Evolutionary conservation across 2,888 invertebrate genomes (phyloP), one percentile per base, ranked within the genome.

Genomic region (Drosophila yooni): DNA sequence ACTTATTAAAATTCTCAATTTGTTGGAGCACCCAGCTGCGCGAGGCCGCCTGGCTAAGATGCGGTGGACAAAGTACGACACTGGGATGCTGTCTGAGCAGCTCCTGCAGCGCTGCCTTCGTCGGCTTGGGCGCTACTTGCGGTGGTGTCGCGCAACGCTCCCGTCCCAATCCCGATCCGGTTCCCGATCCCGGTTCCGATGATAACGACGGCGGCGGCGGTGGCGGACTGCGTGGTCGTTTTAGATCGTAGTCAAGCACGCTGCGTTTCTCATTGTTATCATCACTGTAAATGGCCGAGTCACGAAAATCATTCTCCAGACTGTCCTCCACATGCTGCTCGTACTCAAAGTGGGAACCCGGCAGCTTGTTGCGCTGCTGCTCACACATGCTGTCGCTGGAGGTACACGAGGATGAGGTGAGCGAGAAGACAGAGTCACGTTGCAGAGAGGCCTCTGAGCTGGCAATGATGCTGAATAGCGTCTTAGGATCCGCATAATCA

Each of bases 211-310:
- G 92, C 5, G 90, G 91, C 13, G 91, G 90, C 15, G 91, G 91
- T 5, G 89, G 91, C 6, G 90, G 89, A 70, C 88, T 91, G n/a
- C 77, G 74, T 3, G 91, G 87, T 1, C 82, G 73, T 11, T 88
- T 85, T 5, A 81, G 36, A n/a, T 89, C 78, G n/a, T 73, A 79
- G 36, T 88, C 79, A 3, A 10, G 31, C 21, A 68, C 65, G 46
- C 81, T 85, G n/a, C 92, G 92, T 50, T 91, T 91, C 48, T 93
- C 93, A 58, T 76, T 76, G 54, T 92, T 93, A 78, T 93, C 93
- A 86, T 97, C 97, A 75, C 97, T 97, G 92, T 97, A 97, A 82
- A 97, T 96, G 75, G 97, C 97, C 60, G 96, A 97, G 92, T 97
- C 97, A 85, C 97, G 94, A 88, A 97, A 97, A 71, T 96, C 96